Base-by-base conservation (phyloP, 2,113 vertebrate genomes). In the Charadrius vociferus region DNA sequence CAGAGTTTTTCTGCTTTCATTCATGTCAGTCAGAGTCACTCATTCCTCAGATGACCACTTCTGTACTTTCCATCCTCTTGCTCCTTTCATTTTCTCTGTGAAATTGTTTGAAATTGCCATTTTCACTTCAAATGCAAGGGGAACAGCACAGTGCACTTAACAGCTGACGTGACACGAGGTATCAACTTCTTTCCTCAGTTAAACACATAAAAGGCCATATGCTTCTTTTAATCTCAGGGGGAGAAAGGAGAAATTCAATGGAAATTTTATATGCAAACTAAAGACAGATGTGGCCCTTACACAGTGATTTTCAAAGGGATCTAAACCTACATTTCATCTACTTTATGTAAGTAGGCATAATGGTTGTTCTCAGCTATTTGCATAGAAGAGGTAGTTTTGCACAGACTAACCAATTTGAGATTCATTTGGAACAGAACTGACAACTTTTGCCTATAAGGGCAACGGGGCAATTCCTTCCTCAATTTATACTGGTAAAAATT, bases 41-140 rank as follows among this genome's bases (percentile, higher is more conserved):
- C 11, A 23, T 71, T 68, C 29, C 37, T 86, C 52, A 85, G 49
- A 84, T 81, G 34, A 92, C 55, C 52, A 91, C 13, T 93, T 95
- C 63, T 86, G 29, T 81, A 43, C 47, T 79, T 93, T 86, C 36
- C 56, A 84, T 81, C 22, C 30, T 43, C 22, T 89, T 72, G 50
- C 39, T 79, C 26, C 45, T 92, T 90, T 93, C 58, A 92, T 95
- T 97, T 95, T 90, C 56, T 74, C 73, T 85, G 83, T 95, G 86
- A 97, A 96, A 95, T 95, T 91, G 68, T 83, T 92, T 84, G 68
- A 95, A 95, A 97, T 95, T 95, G 88, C 81, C 77, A 93, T 94
- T 97, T 97, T 89, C 91, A 87, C 81, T 95, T 97, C 91, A 95
- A 94, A 95, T 96, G 91, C 49, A 85, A 79, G 34, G n/a, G 24